phyloP scores from a whole-genome alignment of 37 sponge, comb jelly and placozoan species.

The Geodia barretti region DNA sequence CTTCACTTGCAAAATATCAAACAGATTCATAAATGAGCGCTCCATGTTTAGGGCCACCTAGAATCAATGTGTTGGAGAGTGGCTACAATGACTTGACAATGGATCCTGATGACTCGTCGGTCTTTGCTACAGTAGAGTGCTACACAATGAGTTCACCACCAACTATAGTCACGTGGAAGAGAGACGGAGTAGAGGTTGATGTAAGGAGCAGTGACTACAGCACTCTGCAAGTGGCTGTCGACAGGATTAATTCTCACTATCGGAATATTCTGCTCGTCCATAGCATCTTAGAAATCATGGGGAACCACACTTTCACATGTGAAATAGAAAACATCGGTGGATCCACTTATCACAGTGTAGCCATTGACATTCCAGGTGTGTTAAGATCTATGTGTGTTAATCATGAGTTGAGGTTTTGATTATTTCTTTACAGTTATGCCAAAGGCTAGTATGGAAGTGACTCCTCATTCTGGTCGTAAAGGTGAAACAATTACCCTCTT shows the following conservation, averaged over 20 bases:
- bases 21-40: too few relatives aligned
- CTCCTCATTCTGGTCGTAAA: background rate
- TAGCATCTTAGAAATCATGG: background rate
- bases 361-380: background rate
- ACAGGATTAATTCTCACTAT: background rate
- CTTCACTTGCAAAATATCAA: too few relatives aligned
- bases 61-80: background rate
- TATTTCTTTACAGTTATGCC: background rate
- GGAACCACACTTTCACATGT: background rate
- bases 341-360: background rate
- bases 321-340: background rate
- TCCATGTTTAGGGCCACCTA: too few relatives aligned
- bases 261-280: background rate
- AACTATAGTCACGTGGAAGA: background rate
- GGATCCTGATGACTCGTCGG: background rate
- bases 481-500: background rate
- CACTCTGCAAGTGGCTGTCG: background rate
- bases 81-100: background rate
- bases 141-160: background rate
- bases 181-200: background rate
- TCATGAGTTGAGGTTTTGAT: background rate
- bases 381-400: background rate
- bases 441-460: background rate
- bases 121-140: background rate
- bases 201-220: too few relatives aligned